These are phyloP conservation scores for Hybognathus amarus DNA, from an alignment of 2,797 vertebrate genomes.

Conservation along the genomic window DNA sequence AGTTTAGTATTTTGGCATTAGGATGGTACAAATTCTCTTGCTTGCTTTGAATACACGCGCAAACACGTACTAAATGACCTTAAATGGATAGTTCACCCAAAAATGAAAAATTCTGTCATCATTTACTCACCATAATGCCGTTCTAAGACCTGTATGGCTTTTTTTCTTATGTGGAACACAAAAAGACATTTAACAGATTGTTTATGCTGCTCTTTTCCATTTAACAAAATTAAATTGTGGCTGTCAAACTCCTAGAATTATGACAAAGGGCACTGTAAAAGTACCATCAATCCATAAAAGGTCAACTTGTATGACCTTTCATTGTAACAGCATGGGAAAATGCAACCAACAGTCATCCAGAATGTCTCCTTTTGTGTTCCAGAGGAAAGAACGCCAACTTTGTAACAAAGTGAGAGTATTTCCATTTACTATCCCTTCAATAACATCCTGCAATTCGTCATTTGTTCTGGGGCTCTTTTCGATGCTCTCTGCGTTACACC, in stretches of 20 bases:
- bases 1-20: slow-evolving; percentile 24
- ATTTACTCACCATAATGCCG: neutral
- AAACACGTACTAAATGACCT: neutral
- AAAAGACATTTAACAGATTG: neutral
- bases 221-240: neutral
- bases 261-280: too few relatives aligned
- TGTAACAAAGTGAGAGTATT: neutral
- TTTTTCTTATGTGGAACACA: neutral
- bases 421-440: slow-evolving; percentile 10
- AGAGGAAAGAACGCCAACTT: too few relatives aligned
- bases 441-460: slow-evolving; percentile 8
- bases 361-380: neutral
- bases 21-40: slow-evolving; percentile 28
- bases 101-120: neutral
- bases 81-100: neutral
- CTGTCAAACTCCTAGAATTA: neutral
- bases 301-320: neutral
- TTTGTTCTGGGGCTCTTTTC: slow-evolving; percentile 33
- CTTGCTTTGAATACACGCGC: neutral
- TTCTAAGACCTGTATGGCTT: neutral
- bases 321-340: neutral
- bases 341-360: neutral
- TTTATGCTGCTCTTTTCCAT: neutral
- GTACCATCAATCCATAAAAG: neutral
- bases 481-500: slow-evolving; percentile 77